phyloP scores from a whole-genome alignment of 2,888 invertebrate species.

The Actias luna region DNA sequence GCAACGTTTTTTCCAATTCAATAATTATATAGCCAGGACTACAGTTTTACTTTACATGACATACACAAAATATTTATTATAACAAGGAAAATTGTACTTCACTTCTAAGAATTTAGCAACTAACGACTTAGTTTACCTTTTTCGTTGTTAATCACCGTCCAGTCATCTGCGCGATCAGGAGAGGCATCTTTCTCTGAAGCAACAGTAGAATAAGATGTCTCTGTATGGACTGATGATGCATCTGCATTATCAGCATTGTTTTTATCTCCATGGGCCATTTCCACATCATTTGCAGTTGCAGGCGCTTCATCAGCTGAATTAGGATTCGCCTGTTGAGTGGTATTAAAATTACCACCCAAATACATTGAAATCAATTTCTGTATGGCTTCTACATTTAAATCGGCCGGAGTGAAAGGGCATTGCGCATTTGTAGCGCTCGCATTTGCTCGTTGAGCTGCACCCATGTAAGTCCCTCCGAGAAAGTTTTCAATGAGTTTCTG shows the following conservation, averaged over 20 bases:
- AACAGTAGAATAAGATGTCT: slow-evolving; percentile 30
- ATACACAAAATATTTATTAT: too few relatives aligned
- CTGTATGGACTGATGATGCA: slow-evolving; percentile 26
- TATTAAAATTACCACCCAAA: not conserved
- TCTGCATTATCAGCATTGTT: not conserved
- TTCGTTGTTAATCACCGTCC: slow-evolving; percentile 68
- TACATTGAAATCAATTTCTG: not conserved
- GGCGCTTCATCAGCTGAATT: not conserved
- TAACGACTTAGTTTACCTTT: slow-evolving; percentile 48
- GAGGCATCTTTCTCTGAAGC: slow-evolving; percentile 44
- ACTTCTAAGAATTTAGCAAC: not conserved
- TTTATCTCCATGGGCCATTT: slow-evolving; percentile 41
- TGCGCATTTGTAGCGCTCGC: slow-evolving; percentile 13
- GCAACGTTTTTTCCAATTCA: too few relatives aligned
- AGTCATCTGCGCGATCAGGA: slow-evolving; percentile 59
- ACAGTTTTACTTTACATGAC: too few relatives aligned
- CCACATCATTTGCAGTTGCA: slow-evolving; percentile 34
- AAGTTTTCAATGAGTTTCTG: slow-evolving; percentile 4
- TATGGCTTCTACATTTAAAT: slow-evolving; percentile 9
- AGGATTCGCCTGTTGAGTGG: not conserved
- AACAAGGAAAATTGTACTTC: too few relatives aligned
- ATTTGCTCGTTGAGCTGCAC: not conserved
- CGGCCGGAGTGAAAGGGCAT: slow-evolving; percentile 21
- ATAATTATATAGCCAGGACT: too few relatives aligned
- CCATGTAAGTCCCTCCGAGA: not conserved